Percentiles rank a stretch among this genome's conserved stretches.
phyloP scores from a whole-genome alignment of 2,888 invertebrate genomes.

The Eristalinus sepulchralis region DNA sequence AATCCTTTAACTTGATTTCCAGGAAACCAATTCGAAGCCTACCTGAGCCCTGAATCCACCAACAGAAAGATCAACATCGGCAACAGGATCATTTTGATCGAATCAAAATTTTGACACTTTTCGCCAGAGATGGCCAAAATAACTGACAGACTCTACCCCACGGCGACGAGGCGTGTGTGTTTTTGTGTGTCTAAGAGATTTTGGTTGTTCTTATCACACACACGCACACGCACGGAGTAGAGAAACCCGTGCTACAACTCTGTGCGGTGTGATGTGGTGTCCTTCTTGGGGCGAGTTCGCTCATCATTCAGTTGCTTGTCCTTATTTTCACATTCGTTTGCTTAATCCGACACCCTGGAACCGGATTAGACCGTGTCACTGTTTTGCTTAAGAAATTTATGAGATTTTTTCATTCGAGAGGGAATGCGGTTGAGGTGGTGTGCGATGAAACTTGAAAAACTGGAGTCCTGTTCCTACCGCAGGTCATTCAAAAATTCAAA shows the following conservation, averaged over 20 bases:
- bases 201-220: conserved; percentile 34
- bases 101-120: conserved; percentile 69
- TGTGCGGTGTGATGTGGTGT: conserved; percentile 5
- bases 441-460: too few species aligned
- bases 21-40: conserved; percentile 16
- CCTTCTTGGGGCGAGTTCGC: conserved; percentile 33
- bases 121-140: background rate
- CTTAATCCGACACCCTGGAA: conserved; percentile 73
- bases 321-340: conserved; percentile 68
- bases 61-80: conserved; percentile 10
- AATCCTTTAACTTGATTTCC: conserved; percentile 70
- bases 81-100: conserved; percentile 60
- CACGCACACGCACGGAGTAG: background rate
- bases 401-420: background rate
- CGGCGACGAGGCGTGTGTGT: conserved; percentile 29
- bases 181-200: conserved; percentile 61
- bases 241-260: conserved; percentile 53
- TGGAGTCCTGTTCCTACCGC: too few species aligned
- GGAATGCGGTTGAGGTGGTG: background rate
- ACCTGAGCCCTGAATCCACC: conserved; percentile 24
- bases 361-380: conserved; percentile 68
- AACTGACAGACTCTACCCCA: conserved; percentile 33
- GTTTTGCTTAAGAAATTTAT: conserved; percentile 26
- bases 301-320: conserved; percentile 51
- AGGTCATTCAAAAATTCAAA: too few species aligned